These are phyloP conservation scores for Therioaphis trifolii DNA, from an alignment of 2,888 invertebrate genomes.

Conservation along the genomic window DNA sequence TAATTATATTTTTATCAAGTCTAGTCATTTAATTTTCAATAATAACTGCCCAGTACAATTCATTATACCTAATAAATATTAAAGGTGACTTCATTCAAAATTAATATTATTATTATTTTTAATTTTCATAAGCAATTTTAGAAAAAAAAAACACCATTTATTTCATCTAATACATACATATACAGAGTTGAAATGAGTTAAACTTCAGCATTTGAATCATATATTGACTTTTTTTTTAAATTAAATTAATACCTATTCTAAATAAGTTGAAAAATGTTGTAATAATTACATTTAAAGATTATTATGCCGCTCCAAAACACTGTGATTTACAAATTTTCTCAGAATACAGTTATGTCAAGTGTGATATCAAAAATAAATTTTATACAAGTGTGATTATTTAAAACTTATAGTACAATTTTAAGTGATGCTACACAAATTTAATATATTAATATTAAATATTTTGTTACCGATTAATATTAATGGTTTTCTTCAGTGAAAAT, in stretches of 20 bases:
- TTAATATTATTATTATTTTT: background rate
- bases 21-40: constrained; percentile 45
- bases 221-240: no score
- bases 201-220: no score
- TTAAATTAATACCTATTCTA: no score
- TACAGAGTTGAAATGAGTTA: no score
- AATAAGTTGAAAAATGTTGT: no score
- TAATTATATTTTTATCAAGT: background rate
- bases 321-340: background rate
- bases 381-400: constrained; percentile 32
- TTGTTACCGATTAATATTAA: constrained; percentile 39
- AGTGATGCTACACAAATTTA: constrained; percentile 1
- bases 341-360: background rate
- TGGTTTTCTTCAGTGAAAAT: background rate
- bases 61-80: background rate
- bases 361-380: constrained; percentile 25
- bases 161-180: no score
- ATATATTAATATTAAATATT: background rate
- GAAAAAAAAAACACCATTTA: background rate
- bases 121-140: background rate
- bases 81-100: background rate
- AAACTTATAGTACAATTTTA: constrained; percentile 48
- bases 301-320: no score
- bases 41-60: background rate
- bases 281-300: no score